Base-by-base conservation (phyloP, 2,888 invertebrate species). In the Cheiracanthium punctorium region DNA sequence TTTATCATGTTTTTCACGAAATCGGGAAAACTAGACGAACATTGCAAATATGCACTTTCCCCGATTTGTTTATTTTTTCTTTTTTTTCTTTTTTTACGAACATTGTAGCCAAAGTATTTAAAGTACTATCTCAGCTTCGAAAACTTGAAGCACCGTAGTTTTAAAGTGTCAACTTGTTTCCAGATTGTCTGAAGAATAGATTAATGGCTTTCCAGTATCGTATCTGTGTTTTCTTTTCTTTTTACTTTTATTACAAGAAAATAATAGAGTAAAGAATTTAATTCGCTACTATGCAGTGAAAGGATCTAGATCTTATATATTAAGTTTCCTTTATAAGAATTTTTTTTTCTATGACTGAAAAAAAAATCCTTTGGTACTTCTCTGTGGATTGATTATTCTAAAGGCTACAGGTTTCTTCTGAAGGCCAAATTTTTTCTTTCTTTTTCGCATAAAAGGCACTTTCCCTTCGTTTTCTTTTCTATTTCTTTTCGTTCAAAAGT, bases 231-330 rank as follows among this genome's bases (percentile, higher is more conserved):
- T 69, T 48, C 32, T 70, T 43, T 65, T 48, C 32, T 80, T 37
- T 29, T 43, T 17, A 20, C 30, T 67, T 67, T 32, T 30, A 20
- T 32, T 33, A 20, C 20, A 69, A 80, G 74, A 74, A 73, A 85
- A 85, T 79, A 69, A 79, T 77, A 70, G 58, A 74, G 33, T 58
- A 74, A 85, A 64, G 84, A 79, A 79, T 85, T 85, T 85, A 79
- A 85, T 85, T 79, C 79, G 69, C 41, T 69, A 20, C 43, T 52
- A 41, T 14, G 70, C 48, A 77, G 32, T 52, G 30, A 43, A 32
- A 72, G 67, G 14, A 43, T 32, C 64, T 79, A 69, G 70, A 80
- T 41, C 84, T 74, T 74, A 74, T 85, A 85, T 80, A 85, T 85
- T 85, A 74, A 85, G 79, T 84, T 73, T 67, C 48, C 43, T 48